Base-by-base conservation (phyloP, 2,888 invertebrate genomes). In the Spodoptera exigua region DNA sequence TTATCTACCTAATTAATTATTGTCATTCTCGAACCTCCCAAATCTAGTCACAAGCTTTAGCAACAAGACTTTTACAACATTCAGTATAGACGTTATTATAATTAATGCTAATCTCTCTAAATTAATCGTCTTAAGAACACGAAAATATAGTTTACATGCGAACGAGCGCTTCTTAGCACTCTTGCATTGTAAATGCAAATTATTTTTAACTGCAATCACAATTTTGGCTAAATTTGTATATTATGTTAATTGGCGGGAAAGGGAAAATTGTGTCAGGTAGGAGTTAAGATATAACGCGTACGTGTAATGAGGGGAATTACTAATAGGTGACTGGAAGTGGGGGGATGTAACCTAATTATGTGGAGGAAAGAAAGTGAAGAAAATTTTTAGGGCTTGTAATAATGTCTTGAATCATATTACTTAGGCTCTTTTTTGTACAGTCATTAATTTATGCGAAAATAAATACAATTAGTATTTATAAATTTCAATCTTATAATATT, bases 121-220 rank as follows among this genome's bases (percentile, higher is more conserved):
- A 55, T 56, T 64, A 56, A 32, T 14, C 12, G n/a, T 51, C 11
- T 13, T 17, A 52, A 67, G 43, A 48, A n/a, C n/a, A n/a, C n/a
- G n/a, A n/a, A n/a, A n/a, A n/a, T 45, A 69, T 43, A 55, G 49
- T 70, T 67, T 51, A 17, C 53, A 70, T 64, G 51, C 69, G 46
- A 63, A 27, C 40, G 21, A 56, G 5, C 13, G 27, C 40, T 27
- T 53, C 18, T 35, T n/a, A 53, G 55, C 61, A 69, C 36, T 54
- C 55, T 53, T 62, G 57, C 67, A 68, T 72, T 78, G 61, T 77
- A 80, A 78, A 80, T 79, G 78, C 70, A 78, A 82, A 81, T 81
- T 74, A 72, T 79, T 77, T 70, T 73, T 73, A 72, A 74, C 67
- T 78, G 70, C 70, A 79, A 58, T 70, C 73, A 67, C 73, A 76